Evolutionary conservation across 2,888 invertebrate genomes (phyloP), one percentile per base, ranked within the genome.

Genomic region (Phoenoteleia sp.): DNA sequence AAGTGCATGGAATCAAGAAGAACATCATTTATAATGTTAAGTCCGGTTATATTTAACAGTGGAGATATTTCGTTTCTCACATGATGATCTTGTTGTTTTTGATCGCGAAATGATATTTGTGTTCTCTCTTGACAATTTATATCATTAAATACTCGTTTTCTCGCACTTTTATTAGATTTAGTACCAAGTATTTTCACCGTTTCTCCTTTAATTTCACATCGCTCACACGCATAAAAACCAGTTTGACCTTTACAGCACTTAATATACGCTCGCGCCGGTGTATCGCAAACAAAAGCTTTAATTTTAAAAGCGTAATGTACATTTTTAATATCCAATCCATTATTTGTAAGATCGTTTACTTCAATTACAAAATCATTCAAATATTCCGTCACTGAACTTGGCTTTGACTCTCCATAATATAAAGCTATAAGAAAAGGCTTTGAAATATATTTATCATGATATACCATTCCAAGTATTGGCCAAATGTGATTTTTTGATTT

Each of bases 201-300:
- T 5, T 13, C 17, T 2, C 82, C 71, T 64, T 6, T 56, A 9
- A 67, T 23, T 19, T 25, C 64, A 56, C 85, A 82, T 3, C 82
- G 58, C 21, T 84, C 77, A 25, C 84, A 84, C 2, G 56, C 58
- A 13, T 71, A 80, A 25, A 83, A 83, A 3, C 66, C 74, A 3
- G 29, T 25, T 7, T 75, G 77, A 2, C 60, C 58, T 67, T 58
- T 60, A 27, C 64, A 64, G 13, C 64, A 45, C 56, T 86, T 86
- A 11, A 86, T 25, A 64, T 60, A 85, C 5, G 81, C 17, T 21
- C 85, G 42, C 13, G 83, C 87, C 9, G 80, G 84, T 23, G 80
- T n/a, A 36, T 86, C 82, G n/a, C 79, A 62, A n/a, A 77, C 64
- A 27, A 84, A 15, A 2, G 64, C 77, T 11, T 25, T 25, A 9